phyloP scores from a whole-genome alignment of 1,140 invertebrate genomes.

The Elysia chlorotica region DNA sequence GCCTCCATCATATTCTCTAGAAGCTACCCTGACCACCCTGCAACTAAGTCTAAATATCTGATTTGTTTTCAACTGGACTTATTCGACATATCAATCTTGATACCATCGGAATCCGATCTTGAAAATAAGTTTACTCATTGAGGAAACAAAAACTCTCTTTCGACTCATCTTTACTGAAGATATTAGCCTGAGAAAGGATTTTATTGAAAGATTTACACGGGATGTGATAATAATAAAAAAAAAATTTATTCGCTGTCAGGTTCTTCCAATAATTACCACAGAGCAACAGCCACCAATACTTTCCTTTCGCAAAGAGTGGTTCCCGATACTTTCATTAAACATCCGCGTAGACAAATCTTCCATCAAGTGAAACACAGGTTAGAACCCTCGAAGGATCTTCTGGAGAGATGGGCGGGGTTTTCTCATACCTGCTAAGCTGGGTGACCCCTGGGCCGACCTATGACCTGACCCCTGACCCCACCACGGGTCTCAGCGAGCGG shows the following conservation, averaged over 20 bases:
- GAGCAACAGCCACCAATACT: neutral
- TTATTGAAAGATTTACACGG: too few species aligned
- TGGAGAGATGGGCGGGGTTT: neutral
- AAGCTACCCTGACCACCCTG: too few species aligned
- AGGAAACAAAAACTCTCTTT: too few species aligned
- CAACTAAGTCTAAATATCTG: too few species aligned
- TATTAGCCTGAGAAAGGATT: too few species aligned
- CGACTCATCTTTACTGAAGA: too few species aligned
- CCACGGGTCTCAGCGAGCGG: slow-evolving; percentile 14
- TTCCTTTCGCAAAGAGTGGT: neutral
- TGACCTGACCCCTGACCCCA: slow-evolving; percentile 5
- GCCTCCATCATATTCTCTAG: too few species aligned
- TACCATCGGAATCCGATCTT: too few species aligned
- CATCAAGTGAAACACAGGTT: neutral
- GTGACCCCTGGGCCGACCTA: neutral
- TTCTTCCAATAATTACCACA: neutral
- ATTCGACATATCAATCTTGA: too few species aligned
- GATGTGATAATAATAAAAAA: neutral
- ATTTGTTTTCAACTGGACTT: too few species aligned
- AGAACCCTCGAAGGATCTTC: neutral
- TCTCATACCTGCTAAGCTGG: slow-evolving; percentile 5
- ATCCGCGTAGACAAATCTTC: neutral
- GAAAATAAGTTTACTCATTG: too few species aligned
- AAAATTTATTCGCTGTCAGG: neutral
- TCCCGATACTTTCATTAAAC: neutral